phyloP scores from a whole-genome alignment of 35 echinoderm and acorn worm genomes.

The Hemicentrotus pulcherrimus region DNA sequence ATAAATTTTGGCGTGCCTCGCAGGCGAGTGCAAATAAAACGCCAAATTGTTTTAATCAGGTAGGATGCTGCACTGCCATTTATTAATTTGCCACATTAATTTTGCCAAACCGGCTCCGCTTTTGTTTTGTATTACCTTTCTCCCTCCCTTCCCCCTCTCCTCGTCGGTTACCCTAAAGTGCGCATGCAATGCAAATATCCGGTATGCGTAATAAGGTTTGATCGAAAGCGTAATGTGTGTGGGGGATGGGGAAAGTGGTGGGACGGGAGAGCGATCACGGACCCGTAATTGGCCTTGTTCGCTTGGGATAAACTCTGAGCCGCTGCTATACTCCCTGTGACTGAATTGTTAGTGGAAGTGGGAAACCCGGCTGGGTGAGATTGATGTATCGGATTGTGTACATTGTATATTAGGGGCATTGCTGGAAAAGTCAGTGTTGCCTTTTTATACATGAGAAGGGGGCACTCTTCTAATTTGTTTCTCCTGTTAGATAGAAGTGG shows the following conservation, averaged over 20 bases:
- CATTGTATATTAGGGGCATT: neutral
- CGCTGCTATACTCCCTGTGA: neutral
- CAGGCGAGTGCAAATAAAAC: constrained; percentile 42
- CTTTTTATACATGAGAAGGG: neutral
- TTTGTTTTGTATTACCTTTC: constrained; percentile 19
- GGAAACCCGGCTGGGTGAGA: neutral
- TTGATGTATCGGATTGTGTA: constrained; percentile 11
- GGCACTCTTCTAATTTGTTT: neutral
- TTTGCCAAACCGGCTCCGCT: constrained; percentile 43
- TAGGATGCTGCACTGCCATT: constrained; percentile 53
- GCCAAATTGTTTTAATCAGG: constrained; percentile 51
- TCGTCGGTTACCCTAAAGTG: constrained; percentile 17
- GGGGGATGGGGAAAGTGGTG: neutral
- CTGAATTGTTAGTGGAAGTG: neutral
- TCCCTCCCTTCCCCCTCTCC: neutral
- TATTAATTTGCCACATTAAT: constrained; percentile 54
- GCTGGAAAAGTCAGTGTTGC: neutral
- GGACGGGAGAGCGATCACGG: constrained; percentile 24
- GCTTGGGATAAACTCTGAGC: constrained; percentile 18
- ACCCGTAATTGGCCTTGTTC: constrained; percentile 42
- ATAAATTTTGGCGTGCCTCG: constrained; percentile 39
- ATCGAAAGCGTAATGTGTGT: constrained; percentile 45
- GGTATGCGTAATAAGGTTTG: constrained; percentile 35
- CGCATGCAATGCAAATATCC: constrained; percentile 47
- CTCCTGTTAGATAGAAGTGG: neutral